Conservation (phyloP, 2,797 vertebrate genomes). For the Phylloscopus collybita region DNA sequence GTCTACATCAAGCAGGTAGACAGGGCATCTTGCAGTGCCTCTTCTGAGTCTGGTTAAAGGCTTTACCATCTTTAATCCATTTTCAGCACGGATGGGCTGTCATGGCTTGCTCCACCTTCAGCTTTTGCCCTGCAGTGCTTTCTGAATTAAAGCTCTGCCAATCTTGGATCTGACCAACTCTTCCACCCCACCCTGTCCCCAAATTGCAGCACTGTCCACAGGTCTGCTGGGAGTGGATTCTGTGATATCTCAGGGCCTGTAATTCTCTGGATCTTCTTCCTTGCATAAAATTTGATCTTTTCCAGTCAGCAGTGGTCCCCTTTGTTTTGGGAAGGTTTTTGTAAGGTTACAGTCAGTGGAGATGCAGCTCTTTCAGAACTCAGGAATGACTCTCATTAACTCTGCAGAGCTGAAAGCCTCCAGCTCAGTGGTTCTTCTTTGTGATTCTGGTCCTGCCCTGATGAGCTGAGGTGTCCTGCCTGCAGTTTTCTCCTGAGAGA, state of each 20-base stretch:
- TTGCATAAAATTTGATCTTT: background rate
- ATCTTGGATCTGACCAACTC: background rate
- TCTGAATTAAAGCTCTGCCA: background rate
- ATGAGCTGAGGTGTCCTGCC: background rate
- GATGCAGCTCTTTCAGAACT: background rate
- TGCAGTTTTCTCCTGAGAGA: background rate
- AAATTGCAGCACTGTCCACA: no score
- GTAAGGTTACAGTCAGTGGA: background rate
- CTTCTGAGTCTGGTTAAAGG: background rate
- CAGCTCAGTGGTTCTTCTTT: background rate
- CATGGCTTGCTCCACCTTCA: background rate
- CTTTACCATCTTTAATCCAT: background rate
- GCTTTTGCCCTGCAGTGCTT: background rate
- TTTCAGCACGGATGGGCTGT: background rate
- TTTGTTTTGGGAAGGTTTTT: background rate
- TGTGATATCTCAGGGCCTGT: background rate
- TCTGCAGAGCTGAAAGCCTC: background rate
- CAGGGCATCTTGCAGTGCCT: background rate
- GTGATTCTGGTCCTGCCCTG: background rate
- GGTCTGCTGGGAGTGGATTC: background rate
- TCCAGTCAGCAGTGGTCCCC: background rate
- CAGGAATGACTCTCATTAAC: background rate
- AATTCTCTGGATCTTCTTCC: background rate
- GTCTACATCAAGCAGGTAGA: background rate
- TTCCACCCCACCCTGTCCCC: background rate